phyloP scores from a whole-genome alignment of 2,888 invertebrate species.

The Idaea aversata region DNA sequence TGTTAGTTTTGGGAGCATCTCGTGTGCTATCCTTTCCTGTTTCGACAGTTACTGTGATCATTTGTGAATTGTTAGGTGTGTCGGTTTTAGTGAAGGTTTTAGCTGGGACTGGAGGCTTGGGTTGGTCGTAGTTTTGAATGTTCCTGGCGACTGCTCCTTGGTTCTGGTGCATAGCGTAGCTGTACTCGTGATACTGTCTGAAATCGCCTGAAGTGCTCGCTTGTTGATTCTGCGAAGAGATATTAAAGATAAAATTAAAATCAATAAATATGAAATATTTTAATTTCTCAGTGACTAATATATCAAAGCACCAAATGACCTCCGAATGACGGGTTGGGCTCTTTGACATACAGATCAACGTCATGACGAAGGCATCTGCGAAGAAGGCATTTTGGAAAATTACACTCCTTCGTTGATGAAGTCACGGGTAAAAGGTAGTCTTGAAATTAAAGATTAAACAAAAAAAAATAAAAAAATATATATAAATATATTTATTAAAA shows the following conservation, averaged over 20 bases:
- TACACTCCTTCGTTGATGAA: no score
- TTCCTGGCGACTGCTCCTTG: constrained; percentile 62
- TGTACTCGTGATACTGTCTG: constrained; percentile 78
- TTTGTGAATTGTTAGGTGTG: constrained; percentile 69
- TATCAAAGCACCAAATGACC: no score
- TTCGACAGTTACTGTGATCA: constrained; percentile 81
- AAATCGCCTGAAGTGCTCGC: constrained; percentile 74
- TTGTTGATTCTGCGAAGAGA: constrained; percentile 68
- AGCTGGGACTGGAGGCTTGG: constrained; percentile 73
- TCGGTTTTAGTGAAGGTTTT: constrained; percentile 69
- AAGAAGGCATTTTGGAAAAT: no score
- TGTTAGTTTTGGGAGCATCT: constrained; percentile 79
- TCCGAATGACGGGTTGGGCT: no score
- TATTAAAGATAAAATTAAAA: background rate
- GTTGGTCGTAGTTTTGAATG: constrained; percentile 68
- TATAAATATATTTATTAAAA: no score
- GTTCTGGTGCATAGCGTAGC: constrained; percentile 69
- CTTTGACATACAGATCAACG: no score
- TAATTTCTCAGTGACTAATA: background rate
- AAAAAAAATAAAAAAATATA: no score
- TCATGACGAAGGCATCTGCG: no score
- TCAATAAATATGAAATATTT: background rate
- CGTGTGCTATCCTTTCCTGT: constrained; percentile 79
- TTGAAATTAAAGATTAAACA: no score
- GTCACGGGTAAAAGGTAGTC: no score